Evolutionary conservation across 2,797 vertebrate genomes (phyloP).

Genomic region (Coregonus suidteri): DNA sequence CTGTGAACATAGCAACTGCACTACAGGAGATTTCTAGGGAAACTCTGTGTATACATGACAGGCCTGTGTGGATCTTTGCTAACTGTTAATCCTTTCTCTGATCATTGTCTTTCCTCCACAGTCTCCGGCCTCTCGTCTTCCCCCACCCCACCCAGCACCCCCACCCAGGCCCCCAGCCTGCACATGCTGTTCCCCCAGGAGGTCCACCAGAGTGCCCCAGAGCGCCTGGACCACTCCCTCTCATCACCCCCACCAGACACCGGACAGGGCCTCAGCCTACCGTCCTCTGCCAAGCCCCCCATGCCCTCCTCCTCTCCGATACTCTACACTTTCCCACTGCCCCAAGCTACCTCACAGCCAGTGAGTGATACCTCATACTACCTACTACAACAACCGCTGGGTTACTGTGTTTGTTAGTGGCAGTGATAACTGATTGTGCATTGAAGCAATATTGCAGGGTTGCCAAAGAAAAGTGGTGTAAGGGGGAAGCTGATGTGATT

Average conservation of each 20-base stretch:
- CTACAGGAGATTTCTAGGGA: too few relatives aligned
- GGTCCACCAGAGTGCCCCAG: constrained; percentile 77
- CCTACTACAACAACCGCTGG: background rate
- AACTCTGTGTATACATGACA: too few relatives aligned
- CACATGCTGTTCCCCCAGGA: constrained; percentile 85
- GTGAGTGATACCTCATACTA: constrained; percentile 74
- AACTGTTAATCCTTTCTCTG: constrained; percentile 11
- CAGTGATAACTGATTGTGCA: constrained; percentile 12
- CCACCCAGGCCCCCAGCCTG: constrained; percentile 87
- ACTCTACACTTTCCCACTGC: constrained; percentile 53
- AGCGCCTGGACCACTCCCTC: constrained; percentile 83
- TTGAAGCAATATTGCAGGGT: constrained; percentile 8
- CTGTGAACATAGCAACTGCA: too few relatives aligned
- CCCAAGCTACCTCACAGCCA: constrained; percentile 83
- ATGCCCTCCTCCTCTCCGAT: constrained; percentile 59
- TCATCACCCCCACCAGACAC: constrained; percentile 85
- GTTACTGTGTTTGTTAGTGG: constrained; percentile 11
- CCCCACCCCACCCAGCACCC: constrained; percentile 86
- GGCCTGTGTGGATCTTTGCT: constrained; percentile 12
- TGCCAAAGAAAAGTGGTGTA: background rate
- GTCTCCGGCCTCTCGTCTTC: constrained; percentile 82
- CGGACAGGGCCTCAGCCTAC: constrained; percentile 82
- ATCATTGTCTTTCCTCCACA: constrained; percentile 47
- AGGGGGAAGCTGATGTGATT: background rate
- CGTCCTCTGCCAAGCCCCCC: constrained; percentile 76